A percentile compares a stretch with the other conserved stretches of the same genome.
phyloP scores from a whole-genome alignment of 2,888 invertebrate species.

The Polyommatus iphigenia region DNA sequence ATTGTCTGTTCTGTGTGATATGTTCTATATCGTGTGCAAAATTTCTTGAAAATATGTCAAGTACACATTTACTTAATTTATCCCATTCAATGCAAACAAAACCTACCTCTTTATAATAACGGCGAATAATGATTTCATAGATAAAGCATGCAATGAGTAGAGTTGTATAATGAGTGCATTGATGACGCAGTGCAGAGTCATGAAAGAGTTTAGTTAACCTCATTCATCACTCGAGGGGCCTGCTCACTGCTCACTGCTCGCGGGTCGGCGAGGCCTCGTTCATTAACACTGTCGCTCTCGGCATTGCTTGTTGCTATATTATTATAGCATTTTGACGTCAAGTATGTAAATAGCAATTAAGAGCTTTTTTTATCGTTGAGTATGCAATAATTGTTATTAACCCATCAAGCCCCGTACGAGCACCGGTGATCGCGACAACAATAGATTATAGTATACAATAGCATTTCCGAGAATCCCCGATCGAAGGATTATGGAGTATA shows the following conservation, averaged over 20 bases:
- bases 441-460: too few species aligned
- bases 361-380: neutral
- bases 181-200: conserved; percentile 51
- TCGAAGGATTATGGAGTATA: too few species aligned
- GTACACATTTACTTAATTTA: too few species aligned
- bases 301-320: neutral
- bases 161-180: conserved; percentile 17
- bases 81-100: too few species aligned
- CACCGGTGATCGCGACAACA: too few species aligned
- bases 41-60: too few species aligned
- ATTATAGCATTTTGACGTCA: neutral
- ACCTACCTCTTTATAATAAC: neutral
- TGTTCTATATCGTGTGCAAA: neutral
- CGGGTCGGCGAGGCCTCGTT: conserved; percentile 39
- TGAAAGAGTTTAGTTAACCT: conserved; percentile 54
- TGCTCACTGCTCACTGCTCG: conserved; percentile 39
- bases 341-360: neutral
- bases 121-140: neutral
- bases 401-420: too few species aligned
- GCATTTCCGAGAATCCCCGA: too few species aligned
- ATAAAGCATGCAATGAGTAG: neutral
- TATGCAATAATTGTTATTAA: too few species aligned
- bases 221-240: conserved; percentile 62
- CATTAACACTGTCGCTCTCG: conserved; percentile 38
- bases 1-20: too few species aligned